Evolutionary conservation across 2,113 vertebrate genomes (phyloP).

Genomic region (Suricata suricatta): DNA sequence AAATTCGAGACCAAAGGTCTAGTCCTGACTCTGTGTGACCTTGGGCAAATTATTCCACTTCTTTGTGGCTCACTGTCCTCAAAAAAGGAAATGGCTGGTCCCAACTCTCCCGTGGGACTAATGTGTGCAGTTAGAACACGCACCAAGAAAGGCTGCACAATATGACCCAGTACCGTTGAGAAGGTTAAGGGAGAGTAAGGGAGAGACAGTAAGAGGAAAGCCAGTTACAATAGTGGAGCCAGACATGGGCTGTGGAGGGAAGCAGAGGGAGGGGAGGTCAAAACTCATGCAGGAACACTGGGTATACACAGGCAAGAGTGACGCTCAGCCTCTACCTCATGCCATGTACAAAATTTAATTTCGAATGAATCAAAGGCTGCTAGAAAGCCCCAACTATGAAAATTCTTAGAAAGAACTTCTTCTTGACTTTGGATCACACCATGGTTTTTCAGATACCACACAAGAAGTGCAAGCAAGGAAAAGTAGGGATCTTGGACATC

Average conservation of each 20-base stretch:
- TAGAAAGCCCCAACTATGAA: neutral
- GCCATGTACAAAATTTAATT: neutral
- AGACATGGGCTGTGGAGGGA: neutral
- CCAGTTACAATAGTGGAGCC: neutral
- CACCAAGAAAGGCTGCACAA: neutral
- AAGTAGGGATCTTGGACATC: neutral
- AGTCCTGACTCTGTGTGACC: neutral
- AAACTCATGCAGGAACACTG: neutral
- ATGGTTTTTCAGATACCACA: neutral
- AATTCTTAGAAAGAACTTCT: slow-evolving; percentile 4
- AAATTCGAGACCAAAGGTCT: neutral
- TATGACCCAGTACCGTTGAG: accelerated
- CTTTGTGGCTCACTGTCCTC: neutral
- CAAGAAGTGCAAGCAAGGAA: neutral
- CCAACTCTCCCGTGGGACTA: neutral
- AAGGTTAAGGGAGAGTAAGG: neutral
- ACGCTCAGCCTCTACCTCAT: neutral
- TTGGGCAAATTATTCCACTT: neutral
- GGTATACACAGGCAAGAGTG: neutral
- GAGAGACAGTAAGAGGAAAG: neutral
- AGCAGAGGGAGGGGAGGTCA: neutral
- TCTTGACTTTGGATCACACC: neutral
- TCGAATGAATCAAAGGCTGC: neutral
- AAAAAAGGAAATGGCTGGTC: neutral
- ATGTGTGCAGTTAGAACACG: too few relatives aligned